phyloP scores from a whole-genome alignment of 2,797 vertebrate genomes.

The Melanogrammus aeglefinus region DNA sequence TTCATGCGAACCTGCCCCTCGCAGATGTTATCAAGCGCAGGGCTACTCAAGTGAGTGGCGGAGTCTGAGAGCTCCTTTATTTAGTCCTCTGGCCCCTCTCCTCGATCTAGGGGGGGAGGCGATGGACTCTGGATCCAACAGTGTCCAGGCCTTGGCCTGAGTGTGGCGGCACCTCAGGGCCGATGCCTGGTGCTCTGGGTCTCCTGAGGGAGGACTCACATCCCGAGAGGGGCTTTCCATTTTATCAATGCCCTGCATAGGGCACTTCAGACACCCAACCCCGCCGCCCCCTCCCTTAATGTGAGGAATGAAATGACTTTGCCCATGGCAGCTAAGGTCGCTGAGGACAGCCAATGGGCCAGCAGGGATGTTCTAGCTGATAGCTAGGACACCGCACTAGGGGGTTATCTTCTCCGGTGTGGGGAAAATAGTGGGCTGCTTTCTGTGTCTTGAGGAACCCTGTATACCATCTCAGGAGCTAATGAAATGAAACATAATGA shows the following conservation, averaged over 20 bases:
- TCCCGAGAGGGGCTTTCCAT: slow-evolving; percentile 63
- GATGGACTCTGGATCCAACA: slow-evolving; percentile 68
- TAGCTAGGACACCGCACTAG: slow-evolving; percentile 48
- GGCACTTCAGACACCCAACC: slow-evolving; percentile 63
- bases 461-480: not conserved
- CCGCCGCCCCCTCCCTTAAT: slow-evolving; percentile 57
- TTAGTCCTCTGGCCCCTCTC: slow-evolving; percentile 49
- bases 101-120: slow-evolving; percentile 48
- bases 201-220: slow-evolving; percentile 40
- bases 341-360: slow-evolving; percentile 41
- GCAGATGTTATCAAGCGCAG: slow-evolving; percentile 75
- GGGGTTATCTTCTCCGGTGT: slow-evolving; percentile 15
- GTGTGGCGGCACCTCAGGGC: slow-evolving; percentile 54
- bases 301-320: slow-evolving; percentile 61
- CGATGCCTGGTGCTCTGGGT: slow-evolving; percentile 54
- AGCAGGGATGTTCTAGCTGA: slow-evolving; percentile 35
- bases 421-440: slow-evolving; percentile 31
- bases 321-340: slow-evolving; percentile 28
- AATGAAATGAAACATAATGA: not conserved
- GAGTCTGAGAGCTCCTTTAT: slow-evolving; percentile 62
- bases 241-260: slow-evolving; percentile 69
- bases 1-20: slow-evolving; percentile 52
- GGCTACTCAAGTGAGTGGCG: slow-evolving; percentile 69
- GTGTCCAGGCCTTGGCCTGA: slow-evolving; percentile 67
- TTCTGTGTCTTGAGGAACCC: not conserved